Evolutionary conservation across 2,888 invertebrate species (phyloP), one percentile per base, ranked within the genome.

Genomic region (Phrixothrix hirtus): DNA sequence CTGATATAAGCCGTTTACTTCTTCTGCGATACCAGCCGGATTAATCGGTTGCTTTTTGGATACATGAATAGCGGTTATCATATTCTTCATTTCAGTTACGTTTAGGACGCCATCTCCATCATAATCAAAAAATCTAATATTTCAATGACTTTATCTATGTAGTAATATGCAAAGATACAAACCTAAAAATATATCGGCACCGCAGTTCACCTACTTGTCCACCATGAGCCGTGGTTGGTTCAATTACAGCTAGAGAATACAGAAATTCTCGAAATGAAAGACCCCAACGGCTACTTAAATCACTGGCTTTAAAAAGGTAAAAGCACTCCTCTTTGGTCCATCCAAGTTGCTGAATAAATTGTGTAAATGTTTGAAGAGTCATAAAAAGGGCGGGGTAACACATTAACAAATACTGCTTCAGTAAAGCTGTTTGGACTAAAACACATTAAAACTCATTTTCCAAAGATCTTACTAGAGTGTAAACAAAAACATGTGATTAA

Each of bases 151-250:
- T 15, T 12, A 34, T 53, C n/a, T 17, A 12, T 11, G 38, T 27
- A 14, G 5, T 10, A 52, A 52, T 29, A 13, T 11, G n/a, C n/a
- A 7, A 21, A 21, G 21, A 21, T 3, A 7, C 21, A 21, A 21
- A 21, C 75, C 83, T 78, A 66, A 87, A 88, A 56, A 88, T 86
- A 65, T 85, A 88, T 64, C 83, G 77, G 70, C 86, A 86, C 25
- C 88, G 75, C 58, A 86, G 78, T 70, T 88, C 87, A 0, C 85
- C 87, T 0, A 84, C 77, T 0, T 85, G 84, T 11, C 71, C 63
- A 11, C 80, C 84, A 72, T 87, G 87, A 35, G 78, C 80, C 0
- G 86, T 86, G 26, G 66, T 69, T 0, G 86, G 85, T 63, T 88
- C 88, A 58, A 85, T 69, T 0, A 84, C 83, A 1, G 86, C 85